Percentiles rank a stretch among this genome's conserved stretches.
Evolutionary conservation across 1,140 invertebrate species (phyloP).

Genomic region (Mactra quadrangularis): DNA sequence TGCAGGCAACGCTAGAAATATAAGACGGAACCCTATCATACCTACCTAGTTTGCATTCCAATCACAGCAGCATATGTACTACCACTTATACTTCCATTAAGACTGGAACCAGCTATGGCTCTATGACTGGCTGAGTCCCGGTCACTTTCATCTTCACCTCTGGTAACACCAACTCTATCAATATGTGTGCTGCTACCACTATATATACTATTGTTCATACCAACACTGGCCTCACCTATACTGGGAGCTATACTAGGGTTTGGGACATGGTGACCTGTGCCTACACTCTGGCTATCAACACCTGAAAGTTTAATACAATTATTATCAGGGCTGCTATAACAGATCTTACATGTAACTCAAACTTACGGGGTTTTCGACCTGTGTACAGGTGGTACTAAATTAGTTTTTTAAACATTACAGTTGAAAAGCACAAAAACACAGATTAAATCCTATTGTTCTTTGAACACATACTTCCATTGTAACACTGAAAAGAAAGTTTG

Average conservation of each 20-base stretch:
- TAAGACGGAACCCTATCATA: too few relatives aligned
- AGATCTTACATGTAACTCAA: too few relatives aligned
- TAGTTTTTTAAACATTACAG: too few relatives aligned
- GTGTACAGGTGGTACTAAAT: too few relatives aligned
- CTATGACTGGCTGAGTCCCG: constrained; percentile 90
- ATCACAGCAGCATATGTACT: constrained; percentile 83
- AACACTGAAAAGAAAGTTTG: too few relatives aligned
- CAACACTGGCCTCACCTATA: constrained; percentile 89
- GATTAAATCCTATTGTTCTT: too few relatives aligned
- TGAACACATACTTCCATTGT: too few relatives aligned
- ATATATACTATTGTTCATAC: constrained; percentile 87
- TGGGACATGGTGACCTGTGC: constrained; percentile 83
- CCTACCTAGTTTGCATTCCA: constrained; percentile 82
- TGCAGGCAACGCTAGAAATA: too few relatives aligned
- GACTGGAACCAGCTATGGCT: constrained; percentile 88
- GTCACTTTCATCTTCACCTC: constrained; percentile 87
- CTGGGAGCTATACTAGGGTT: constrained; percentile 88
- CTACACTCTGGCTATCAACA: constrained; percentile 81
- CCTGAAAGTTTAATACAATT: too few relatives aligned
- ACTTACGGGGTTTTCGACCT: too few relatives aligned
- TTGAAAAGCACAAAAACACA: too few relatives aligned
- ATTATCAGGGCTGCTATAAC: too few relatives aligned
- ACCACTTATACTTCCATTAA: constrained; percentile 90
- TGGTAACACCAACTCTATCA: constrained; percentile 84
- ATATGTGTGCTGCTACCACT: constrained; percentile 91